Percentiles rank a stretch among this genome's conserved stretches.
Evolutionary conservation across 2,888 invertebrate genomes (phyloP).

Genomic region (Cremastinae sp.): DNA sequence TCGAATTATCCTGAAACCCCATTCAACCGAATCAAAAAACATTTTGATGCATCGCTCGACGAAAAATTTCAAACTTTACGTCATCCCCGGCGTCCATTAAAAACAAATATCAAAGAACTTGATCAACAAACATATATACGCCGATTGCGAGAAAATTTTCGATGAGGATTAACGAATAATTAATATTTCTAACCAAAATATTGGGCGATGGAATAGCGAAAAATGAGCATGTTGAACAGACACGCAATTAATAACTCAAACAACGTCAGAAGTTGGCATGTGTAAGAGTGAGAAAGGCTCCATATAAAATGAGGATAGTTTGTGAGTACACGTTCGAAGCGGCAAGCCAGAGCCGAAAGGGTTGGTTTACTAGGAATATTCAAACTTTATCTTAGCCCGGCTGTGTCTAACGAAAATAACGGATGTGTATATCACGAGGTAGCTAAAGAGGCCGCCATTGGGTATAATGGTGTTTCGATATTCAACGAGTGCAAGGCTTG

Average conservation of each 20-base stretch:
- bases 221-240: background rate
- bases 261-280: constrained; percentile 27
- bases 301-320: constrained; percentile 3
- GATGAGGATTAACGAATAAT: too few species aligned
- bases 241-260: constrained; percentile 3
- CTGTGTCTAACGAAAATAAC: constrained; percentile 46
- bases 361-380: constrained; percentile 46
- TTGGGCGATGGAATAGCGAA: too few species aligned
- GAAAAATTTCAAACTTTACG: too few species aligned
- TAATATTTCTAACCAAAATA: too few species aligned
- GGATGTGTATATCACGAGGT: constrained; percentile 48
- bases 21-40: constrained; percentile 6
- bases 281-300: constrained; percentile 32
- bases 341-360: constrained; percentile 52
- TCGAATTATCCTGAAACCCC: constrained; percentile 11
- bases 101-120: too few species aligned
- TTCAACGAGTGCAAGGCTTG: constrained; percentile 42
- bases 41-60: too few species aligned
- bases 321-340: constrained; percentile 47
- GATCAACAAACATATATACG: too few species aligned
- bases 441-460: constrained; percentile 36
- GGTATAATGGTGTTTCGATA: constrained; percentile 48
- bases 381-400: constrained; percentile 28
- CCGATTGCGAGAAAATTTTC: too few species aligned
- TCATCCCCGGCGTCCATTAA: too few species aligned